Percentiles rank a stretch among this genome's conserved stretches.
These are phyloP conservation scores for Synergus gifuensis DNA, from an alignment of 2,888 invertebrate species.

Conservation along the genomic window DNA sequence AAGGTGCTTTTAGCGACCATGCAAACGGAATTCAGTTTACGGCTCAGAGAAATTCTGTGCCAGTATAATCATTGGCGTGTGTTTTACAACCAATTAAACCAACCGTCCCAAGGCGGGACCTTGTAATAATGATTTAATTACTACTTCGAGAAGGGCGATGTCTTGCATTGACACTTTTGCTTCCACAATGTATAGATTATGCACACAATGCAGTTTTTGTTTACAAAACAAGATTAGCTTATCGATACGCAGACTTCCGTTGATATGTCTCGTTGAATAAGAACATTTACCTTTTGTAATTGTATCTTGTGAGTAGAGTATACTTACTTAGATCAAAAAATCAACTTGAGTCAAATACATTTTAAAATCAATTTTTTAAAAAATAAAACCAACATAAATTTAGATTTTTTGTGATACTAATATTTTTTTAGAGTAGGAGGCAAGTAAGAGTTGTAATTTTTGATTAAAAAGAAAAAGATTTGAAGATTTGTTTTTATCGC, in stretches of 20 bases:
- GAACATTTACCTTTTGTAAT: slow-evolving; percentile 8
- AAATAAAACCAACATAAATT: background rate
- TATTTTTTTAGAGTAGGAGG: background rate
- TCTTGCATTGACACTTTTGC: slow-evolving; percentile 3
- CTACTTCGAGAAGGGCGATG: background rate
- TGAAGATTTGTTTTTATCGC: background rate
- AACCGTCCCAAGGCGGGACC: background rate
- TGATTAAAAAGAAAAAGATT: background rate
- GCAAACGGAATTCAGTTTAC: background rate
- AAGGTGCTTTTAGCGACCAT: background rate
- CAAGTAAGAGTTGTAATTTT: background rate
- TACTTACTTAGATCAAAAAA: background rate
- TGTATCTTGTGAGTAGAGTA: background rate
- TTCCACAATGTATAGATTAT: background rate
- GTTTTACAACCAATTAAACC: slow-evolving; percentile 7
- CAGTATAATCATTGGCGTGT: slow-evolving; percentile 9
- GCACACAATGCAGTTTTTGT: slow-evolving; percentile 8
- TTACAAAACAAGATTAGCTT: slow-evolving; percentile 39
- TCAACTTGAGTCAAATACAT: background rate
- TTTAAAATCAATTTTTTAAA: background rate
- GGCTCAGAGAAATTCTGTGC: background rate
- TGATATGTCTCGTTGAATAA: slow-evolving; percentile 2
- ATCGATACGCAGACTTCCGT: slow-evolving; percentile 34
- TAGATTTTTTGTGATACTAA: background rate
- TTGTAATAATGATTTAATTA: slow-evolving; percentile 25